These are phyloP conservation scores for Pomatostomus ruficeps DNA, from an alignment of 2,113 vertebrate genomes.

Conservation along the genomic window DNA sequence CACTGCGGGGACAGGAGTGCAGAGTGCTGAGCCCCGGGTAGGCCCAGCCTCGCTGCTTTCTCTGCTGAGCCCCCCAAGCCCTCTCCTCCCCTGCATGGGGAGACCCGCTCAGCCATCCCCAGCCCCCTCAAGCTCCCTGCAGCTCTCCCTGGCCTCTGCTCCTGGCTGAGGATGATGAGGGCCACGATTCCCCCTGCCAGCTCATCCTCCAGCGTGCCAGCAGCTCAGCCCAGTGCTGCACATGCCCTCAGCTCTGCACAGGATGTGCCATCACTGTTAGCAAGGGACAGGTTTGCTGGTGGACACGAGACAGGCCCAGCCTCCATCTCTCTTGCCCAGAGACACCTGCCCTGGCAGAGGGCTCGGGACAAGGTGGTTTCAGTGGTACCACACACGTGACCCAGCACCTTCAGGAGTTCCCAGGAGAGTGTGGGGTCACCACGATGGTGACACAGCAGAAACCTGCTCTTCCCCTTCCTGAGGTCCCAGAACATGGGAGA, in stretches of 20 bases:
- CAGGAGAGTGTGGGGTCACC: not conserved
- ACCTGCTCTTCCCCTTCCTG: not conserved
- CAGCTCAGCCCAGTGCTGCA: not conserved
- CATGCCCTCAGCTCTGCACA: not conserved
- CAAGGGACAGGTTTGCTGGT: not conserved
- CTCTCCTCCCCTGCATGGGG: not conserved
- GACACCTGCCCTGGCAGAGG: not conserved
- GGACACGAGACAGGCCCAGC: not conserved
- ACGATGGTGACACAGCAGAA: not conserved
- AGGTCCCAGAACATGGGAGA: not conserved
- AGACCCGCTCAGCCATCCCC: not conserved
- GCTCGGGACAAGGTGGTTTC: not conserved
- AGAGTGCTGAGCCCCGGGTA: not conserved
- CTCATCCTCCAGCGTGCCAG: not conserved
- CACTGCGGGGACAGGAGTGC: accelerated
- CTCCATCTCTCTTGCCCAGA: not conserved
- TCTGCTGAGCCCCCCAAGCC: not conserved
- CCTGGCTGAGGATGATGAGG: not conserved
- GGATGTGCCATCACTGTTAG: not conserved
- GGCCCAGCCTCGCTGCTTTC: not conserved
- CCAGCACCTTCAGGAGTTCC: not conserved
- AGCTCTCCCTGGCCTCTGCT: not conserved
- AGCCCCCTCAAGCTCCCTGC: not conserved
- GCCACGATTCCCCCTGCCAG: no score
- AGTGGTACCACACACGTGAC: not conserved